These are phyloP conservation scores for Gouania willdenowi DNA, from an alignment of 2,797 vertebrate species.

Conservation along the genomic window DNA sequence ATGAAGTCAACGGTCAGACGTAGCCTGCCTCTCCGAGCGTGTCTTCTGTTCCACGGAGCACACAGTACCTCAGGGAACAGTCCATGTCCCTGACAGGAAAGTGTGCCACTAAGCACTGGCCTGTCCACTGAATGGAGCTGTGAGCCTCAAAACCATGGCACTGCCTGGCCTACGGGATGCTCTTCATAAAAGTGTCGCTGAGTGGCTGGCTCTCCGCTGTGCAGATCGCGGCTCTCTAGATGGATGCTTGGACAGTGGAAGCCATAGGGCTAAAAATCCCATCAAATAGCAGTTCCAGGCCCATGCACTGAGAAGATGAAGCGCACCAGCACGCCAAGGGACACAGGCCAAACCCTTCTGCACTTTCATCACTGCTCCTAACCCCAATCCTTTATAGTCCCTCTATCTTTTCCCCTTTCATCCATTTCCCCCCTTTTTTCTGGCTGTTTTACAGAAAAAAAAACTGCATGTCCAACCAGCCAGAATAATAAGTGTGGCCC, in stretches of 20 bases:
- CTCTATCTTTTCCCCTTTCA: slow-evolving; percentile 42
- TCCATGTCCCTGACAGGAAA: slow-evolving; percentile 62
- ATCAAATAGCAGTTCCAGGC: slow-evolving; percentile 78
- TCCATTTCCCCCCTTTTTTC: slow-evolving; percentile 38
- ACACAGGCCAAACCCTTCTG: slow-evolving; percentile 67
- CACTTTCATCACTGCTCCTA: slow-evolving; percentile 44
- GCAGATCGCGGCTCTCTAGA: slow-evolving; percentile 68
- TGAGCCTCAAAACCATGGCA: slow-evolving; percentile 66
- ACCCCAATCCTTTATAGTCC: slow-evolving; percentile 51
- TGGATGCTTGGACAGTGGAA: slow-evolving; percentile 68
- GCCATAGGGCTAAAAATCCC: slow-evolving; percentile 79
- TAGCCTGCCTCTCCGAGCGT: slow-evolving; percentile 47
- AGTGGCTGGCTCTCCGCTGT: slow-evolving; percentile 60
- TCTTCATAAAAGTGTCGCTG: slow-evolving; percentile 64
- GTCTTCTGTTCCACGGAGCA: slow-evolving; percentile 59
- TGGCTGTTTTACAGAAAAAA: slow-evolving; percentile 49
- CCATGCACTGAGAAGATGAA: slow-evolving; percentile 79
- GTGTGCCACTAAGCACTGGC: slow-evolving; percentile 60
- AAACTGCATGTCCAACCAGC: slow-evolving; percentile 74
- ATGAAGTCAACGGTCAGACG: slow-evolving; percentile 52
- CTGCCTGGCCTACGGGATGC: slow-evolving; percentile 57
- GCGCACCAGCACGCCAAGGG: slow-evolving; percentile 66
- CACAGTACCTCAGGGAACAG: slow-evolving; percentile 62
- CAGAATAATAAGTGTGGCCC: slow-evolving; percentile 74
- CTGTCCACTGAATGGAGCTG: slow-evolving; percentile 63